Conservation (phyloP, 1,140 invertebrate genomes). For the Amyelois transitella region DNA sequence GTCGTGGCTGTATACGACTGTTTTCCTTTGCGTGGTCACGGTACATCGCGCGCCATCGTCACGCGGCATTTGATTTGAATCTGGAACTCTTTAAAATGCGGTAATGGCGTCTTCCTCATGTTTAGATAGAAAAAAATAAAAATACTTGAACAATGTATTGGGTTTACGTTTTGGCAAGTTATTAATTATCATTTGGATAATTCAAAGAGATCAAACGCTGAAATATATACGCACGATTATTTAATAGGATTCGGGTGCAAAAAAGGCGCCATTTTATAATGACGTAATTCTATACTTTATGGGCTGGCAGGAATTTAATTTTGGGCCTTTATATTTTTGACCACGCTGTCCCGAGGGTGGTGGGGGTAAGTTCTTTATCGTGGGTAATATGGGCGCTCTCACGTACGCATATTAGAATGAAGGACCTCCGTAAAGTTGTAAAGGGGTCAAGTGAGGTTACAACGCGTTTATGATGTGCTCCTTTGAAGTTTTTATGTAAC, state of each 20-base stretch:
- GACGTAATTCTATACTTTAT: conserved; percentile 66
- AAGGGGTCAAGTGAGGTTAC: conserved; percentile 29
- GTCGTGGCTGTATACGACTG: conserved; percentile 8
- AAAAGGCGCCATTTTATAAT: conserved; percentile 26
- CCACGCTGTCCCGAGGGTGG: conserved; percentile 24
- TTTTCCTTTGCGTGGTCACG: conserved; percentile 20
- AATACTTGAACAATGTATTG: too few species aligned
- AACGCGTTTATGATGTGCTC: conserved; percentile 21
- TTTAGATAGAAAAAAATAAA: conserved; percentile 11
- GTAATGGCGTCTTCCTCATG: conserved; percentile 44
- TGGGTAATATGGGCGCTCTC: conserved; percentile 23
- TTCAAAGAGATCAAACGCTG: conserved; percentile 13
- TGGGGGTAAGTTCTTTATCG: conserved; percentile 29
- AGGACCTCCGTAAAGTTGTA: conserved; percentile 30
- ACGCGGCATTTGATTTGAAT: conserved; percentile 64
- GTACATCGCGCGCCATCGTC: conserved; percentile 39
- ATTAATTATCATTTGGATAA: too few species aligned
- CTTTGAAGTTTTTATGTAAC: conserved; percentile 18
- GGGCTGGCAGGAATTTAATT: conserved; percentile 55
- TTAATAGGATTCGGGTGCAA: background rate
- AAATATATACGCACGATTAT: conserved; percentile 9
- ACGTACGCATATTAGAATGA: conserved; percentile 38
- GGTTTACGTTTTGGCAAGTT: too few species aligned
- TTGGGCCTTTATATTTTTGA: conserved; percentile 57
- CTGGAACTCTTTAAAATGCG: conserved; percentile 59